A percentile compares a stretch with the other conserved stretches of the same genome.
Conservation (phyloP, 1,140 invertebrate genomes). For the Hirudo medicinalis region DNA sequence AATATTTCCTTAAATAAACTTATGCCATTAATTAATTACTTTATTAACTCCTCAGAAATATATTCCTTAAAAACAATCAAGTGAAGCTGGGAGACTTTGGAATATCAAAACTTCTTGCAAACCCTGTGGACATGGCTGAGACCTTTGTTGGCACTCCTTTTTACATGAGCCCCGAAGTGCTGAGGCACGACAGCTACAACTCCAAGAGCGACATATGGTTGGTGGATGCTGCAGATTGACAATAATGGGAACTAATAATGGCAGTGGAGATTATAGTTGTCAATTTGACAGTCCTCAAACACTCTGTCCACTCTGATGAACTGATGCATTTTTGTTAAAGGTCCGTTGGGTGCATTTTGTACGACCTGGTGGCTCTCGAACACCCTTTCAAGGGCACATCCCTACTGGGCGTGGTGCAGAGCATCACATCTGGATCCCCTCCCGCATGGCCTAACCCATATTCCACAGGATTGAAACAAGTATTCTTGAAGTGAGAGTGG, state of each 20-base stretch:
- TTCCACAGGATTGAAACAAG: slow-evolving; percentile 32
- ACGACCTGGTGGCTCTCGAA: slow-evolving; percentile 42
- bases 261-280: slow-evolving; percentile 27
- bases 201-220: slow-evolving; percentile 40
- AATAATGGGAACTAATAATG: slow-evolving; percentile 36
- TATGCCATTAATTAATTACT: slow-evolving; percentile 1
- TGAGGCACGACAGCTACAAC: slow-evolving; percentile 43
- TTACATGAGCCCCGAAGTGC: slow-evolving; percentile 41
- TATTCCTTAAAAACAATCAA: slow-evolving; percentile 38
- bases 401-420: slow-evolving; percentile 42
- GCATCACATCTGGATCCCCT: slow-evolving; percentile 38
- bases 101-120: slow-evolving; percentile 36
- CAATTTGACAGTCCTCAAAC: background rate
- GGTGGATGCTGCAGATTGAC: background rate
- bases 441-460: slow-evolving; percentile 36
- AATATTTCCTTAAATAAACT: background rate
- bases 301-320: background rate
- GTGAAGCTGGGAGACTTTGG: slow-evolving; percentile 42
- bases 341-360: slow-evolving; percentile 40
- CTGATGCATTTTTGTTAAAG: background rate
- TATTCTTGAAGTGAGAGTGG: slow-evolving; percentile 37
- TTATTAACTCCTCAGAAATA: slow-evolving; percentile 33
- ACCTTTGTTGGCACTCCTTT: slow-evolving; percentile 41
- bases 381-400: slow-evolving; percentile 46
- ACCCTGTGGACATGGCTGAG: slow-evolving; percentile 38